phyloP scores from a whole-genome alignment of 2,113 vertebrate species.

The Callipepla squamata region DNA sequence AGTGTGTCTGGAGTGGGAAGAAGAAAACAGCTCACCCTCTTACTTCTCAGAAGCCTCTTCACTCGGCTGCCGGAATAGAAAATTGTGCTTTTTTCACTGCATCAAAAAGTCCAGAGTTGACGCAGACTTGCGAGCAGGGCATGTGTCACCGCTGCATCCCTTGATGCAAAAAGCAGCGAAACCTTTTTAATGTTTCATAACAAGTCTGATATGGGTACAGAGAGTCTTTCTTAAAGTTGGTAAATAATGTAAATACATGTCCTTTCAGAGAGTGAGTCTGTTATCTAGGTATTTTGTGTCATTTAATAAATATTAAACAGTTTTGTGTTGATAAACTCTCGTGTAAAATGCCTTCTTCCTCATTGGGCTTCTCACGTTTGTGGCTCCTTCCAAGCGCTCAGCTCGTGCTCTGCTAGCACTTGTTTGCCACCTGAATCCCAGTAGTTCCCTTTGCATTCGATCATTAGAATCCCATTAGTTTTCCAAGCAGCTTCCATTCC shows the following conservation, averaged over 20 bases:
- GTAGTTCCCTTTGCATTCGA: conserved; percentile 44
- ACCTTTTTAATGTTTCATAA: conserved; percentile 78
- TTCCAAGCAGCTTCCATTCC: conserved; percentile 62
- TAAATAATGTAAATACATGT: conserved; percentile 83
- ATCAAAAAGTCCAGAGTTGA: conserved; percentile 66
- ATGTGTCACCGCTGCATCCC: conserved; percentile 66
- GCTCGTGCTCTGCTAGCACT: conserved; percentile 27
- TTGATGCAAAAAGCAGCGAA: conserved; percentile 71
- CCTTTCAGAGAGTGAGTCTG: conserved; percentile 80
- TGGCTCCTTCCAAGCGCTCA: conserved; percentile 44
- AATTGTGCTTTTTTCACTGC: conserved; percentile 69
- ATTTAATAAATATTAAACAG: conserved; percentile 82
- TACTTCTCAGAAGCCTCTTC: conserved; percentile 70
- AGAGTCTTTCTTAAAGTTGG: conserved; percentile 79
- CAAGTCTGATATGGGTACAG: conserved; percentile 74
- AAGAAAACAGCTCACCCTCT: conserved; percentile 36
- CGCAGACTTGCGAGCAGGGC: conserved; percentile 69
- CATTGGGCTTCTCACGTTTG: conserved; percentile 45
- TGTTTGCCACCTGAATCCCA: conserved; percentile 50
- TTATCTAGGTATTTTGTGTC: conserved; percentile 83
- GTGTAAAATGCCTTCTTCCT: conserved; percentile 62
- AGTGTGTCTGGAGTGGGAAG: conserved; percentile 60
- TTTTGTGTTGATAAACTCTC: conserved; percentile 77
- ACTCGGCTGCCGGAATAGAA: conserved; percentile 58
- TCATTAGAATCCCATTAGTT: conserved; percentile 65